Evolutionary conservation across 2,888 invertebrate species (phyloP).

Genomic region (Seira ritae): DNA sequence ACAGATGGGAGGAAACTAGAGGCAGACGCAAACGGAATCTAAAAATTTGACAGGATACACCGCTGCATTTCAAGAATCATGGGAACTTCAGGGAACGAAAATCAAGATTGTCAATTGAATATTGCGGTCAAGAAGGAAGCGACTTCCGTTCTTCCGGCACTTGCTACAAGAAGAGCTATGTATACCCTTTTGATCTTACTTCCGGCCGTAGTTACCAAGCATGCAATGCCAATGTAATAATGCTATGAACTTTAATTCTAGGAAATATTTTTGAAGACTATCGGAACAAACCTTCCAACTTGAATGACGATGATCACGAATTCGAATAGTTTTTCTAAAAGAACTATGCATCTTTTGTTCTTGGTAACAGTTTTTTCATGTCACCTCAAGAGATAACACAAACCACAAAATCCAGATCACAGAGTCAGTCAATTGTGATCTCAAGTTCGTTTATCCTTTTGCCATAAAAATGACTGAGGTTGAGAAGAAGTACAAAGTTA

Average conservation of each 20-base stretch:
- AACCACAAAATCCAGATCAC: not conserved
- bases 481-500: not conserved
- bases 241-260: not conserved
- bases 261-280: no score
- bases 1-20: no score
- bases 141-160: conserved; percentile 4
- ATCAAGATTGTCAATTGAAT: not conserved
- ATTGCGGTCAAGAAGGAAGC: not conserved
- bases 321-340: not conserved
- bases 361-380: not conserved
- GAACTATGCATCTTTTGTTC: not conserved
- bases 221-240: not conserved
- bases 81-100: no score
- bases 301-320: no score
- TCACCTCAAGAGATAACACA: not conserved
- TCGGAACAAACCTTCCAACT: no score
- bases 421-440: not conserved
- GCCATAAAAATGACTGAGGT: not conserved
- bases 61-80: no score
- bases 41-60: no score
- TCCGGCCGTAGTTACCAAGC: not conserved
- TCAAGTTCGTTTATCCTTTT: not conserved
- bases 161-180: not conserved
- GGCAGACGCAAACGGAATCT: no score
- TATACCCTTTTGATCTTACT: not conserved